Evolutionary conservation across 1,140 invertebrate species (phyloP), one percentile per base, ranked within the genome.

Genomic region (Macrostomum lignano): DNA sequence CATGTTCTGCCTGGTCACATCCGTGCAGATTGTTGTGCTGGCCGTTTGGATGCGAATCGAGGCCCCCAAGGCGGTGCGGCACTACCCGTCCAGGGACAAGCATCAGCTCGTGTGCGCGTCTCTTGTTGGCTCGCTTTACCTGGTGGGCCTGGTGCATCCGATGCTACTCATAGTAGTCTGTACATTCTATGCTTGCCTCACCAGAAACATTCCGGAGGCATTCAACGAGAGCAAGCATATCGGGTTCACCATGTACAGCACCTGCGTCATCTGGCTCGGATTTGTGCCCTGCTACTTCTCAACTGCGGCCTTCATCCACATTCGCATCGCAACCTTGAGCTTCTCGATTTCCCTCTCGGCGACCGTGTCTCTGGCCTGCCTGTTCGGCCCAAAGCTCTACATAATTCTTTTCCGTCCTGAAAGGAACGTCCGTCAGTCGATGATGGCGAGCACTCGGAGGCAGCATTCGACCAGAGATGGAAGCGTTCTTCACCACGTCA

Each of bases 311-410:
- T 72, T 45, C 33, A 51, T 50, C 17, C 41, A 73, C 2, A 57
- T 86, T 25, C 65, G 77, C 34, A 72, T 82, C 40, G 78, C 74
- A 25, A 77, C 74, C 41, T 77, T 84, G 72, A 77, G 73, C 24
- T 71, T 82, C 44, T 77, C 77, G 24, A 79, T 84, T 44, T 77
- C 73, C 31, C 62, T 84, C 13, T 77, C 74, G 44, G 76, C 77
- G 33, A 77, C 72, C 34, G 77, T 84, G 38, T 74, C 76, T 2
- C 65, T 84, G 26, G 69, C 68, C 17, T 86, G 78, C 52, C 66
- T 86, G 25, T 86, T 84, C 52, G 67, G 71, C n/a, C 78, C 78
- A 14, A 84, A 86, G 67, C 52, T 88, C 9, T 86, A 86, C 57
- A 86, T 91, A 44, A 86, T 91, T 41, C 56, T 91, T 25, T 67